Evolutionary conservation across 2,113 vertebrate species (phyloP).

Genomic region (Silurus asotus): DNA sequence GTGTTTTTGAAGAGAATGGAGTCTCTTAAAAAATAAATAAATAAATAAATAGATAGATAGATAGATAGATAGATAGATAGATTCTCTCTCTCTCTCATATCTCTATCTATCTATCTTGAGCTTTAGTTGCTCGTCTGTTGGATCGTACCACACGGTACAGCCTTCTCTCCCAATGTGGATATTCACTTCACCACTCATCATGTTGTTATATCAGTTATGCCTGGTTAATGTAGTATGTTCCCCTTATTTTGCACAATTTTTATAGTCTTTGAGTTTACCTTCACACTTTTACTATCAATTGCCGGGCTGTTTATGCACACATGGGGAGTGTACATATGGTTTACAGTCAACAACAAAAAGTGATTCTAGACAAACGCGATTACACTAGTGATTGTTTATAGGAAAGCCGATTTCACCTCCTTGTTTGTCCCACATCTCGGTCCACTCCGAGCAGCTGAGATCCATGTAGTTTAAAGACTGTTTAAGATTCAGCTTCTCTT

Average conservation of each 20-base stretch:
- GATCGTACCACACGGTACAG: too few relatives aligned
- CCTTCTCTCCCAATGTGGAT: too few relatives aligned
- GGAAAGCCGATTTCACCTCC: not conserved
- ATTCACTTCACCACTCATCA: too few relatives aligned
- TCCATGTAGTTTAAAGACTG: not conserved
- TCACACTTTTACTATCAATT: not conserved
- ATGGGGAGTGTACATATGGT: not conserved
- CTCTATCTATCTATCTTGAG: too few relatives aligned
- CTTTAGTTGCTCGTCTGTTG: too few relatives aligned
- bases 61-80: too few relatives aligned
- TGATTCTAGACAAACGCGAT: not conserved
- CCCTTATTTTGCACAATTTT: too few relatives aligned
- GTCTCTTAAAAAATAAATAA: too few relatives aligned
- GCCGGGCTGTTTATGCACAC: not conserved
- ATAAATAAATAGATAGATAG: too few relatives aligned
- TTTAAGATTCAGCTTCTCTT: not conserved
- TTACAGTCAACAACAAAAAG: constrained; percentile 4
- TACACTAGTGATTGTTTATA: not conserved
- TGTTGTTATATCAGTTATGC: too few relatives aligned
- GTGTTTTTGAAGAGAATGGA: not conserved
- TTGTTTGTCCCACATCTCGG: not conserved
- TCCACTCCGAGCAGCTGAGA: not conserved
- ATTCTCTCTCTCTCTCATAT: too few relatives aligned
- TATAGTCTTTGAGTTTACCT: not conserved
- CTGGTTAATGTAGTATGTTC: too few relatives aligned